These are phyloP conservation scores for Trichonephila inaurata DNA, from an alignment of 1,140 invertebrate genomes.

Conservation along the genomic window DNA sequence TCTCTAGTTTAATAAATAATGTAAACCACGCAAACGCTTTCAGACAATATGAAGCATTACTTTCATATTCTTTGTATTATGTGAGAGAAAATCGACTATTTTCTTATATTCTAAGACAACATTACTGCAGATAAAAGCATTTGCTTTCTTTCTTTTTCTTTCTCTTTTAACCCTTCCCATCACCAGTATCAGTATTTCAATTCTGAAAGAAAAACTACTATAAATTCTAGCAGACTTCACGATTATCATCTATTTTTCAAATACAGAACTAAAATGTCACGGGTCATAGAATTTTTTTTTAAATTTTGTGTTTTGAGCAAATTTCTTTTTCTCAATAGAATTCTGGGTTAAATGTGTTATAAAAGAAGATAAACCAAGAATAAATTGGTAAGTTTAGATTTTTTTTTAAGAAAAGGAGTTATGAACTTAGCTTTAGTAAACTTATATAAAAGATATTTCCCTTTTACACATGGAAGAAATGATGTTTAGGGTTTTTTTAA, in stretches of 20 bases:
- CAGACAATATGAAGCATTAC: background rate
- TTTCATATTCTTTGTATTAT: background rate
- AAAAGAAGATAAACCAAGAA: no score
- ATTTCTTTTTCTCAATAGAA: no score
- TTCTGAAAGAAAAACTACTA: background rate
- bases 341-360: no score
- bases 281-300: background rate
- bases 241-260: background rate
- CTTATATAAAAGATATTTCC: no score
- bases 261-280: background rate
- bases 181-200: background rate
- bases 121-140: background rate
- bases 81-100: background rate
- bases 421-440: no score
- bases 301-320: no score
- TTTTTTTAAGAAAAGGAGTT: no score
- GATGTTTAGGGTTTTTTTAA: no score
- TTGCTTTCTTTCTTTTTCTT: background rate
- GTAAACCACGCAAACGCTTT: conserved; percentile 15
- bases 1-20: conserved; percentile 11
- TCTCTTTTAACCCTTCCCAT: background rate
- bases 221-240: background rate
- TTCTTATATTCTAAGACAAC: background rate
- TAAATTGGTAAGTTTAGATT: no score
- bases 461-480: no score